These are phyloP conservation scores for Apostichopus parvimensis DNA, from an alignment of 35 echinoderm and acorn worm genomes.

Conservation along the genomic window DNA sequence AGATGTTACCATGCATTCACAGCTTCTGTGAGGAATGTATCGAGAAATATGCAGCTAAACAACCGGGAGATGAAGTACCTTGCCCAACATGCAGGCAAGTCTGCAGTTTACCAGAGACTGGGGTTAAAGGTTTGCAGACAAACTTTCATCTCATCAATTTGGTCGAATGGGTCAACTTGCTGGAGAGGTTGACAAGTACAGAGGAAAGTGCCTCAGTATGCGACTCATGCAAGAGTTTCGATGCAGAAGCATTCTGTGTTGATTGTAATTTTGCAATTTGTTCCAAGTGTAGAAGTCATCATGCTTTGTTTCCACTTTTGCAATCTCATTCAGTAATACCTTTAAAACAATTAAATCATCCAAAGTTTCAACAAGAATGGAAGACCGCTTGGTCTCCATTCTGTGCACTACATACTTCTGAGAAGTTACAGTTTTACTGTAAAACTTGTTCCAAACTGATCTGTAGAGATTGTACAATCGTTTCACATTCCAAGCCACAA, in stretches of 20 bases:
- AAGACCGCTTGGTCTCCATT: not conserved
- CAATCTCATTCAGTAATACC: not conserved
- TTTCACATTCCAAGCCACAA: too few species aligned
- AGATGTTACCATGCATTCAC: not conserved
- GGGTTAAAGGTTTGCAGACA: conserved; percentile 18
- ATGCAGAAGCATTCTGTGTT: not conserved
- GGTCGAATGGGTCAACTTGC: not conserved
- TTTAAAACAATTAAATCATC: too few species aligned
- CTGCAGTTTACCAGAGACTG: not conserved
- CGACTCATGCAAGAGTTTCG: not conserved
- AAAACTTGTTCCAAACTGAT: too few species aligned
- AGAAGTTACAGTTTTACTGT: conserved; percentile 50
- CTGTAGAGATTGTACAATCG: too few species aligned
- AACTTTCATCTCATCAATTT: not conserved
- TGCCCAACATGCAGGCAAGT: not conserved
- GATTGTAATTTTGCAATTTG: conserved; percentile 8
- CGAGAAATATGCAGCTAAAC: not conserved
- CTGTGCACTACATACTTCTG: conserved; percentile 39
- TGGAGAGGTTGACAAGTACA: not conserved
- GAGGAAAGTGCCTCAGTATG: not conserved
- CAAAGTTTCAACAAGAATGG: too few species aligned
- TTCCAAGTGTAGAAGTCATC: not conserved
- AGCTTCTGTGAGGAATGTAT: too few species aligned
- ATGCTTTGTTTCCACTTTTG: not conserved
- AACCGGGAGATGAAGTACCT: not conserved